Base-by-base conservation (phyloP, 2,113 vertebrate species). In the Reinhardtius hippoglossoides region DNA sequence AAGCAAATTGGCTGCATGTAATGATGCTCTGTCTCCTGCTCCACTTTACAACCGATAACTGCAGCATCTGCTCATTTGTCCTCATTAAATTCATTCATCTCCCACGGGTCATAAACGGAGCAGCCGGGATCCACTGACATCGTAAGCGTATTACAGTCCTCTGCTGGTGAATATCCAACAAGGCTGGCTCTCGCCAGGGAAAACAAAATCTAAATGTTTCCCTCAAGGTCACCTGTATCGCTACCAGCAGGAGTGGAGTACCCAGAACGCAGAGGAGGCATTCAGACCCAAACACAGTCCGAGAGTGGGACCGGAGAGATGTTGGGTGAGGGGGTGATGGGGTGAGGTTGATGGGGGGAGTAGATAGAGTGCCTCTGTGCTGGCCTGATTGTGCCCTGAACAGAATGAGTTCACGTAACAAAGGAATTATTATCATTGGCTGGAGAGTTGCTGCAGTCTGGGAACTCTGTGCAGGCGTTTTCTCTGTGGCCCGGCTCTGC, bases 341-440 rank as follows among this genome's bases (percentile, higher is more conserved):
- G 40, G 60, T 7, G 67, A 35, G 44, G 40, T 31, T 15, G 57
- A 14, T 5, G 59, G 57, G 54, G 58, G 63, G 52, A 26, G 23
- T 16, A 61, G 78, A 86, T 74, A 87, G 81, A 86, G 80, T 48
- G 76, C 65, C 83, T 87, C 74, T 89, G 82, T 90, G 66, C 75
- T 83, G 84, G 73, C 87, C 87, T 90, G 90, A 91, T 90, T 89
- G 80, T 56, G 59, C 83, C 83, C 83, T 91, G 59, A 66, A 72
- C 76, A 91, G 87, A 93, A 91, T 90, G 88, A 87, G 81, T 73
- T 89, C 89, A 80, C 67, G 69, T 65, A 86, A 91, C 90, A 92
- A 93, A 92, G 88, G 87, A 86, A 82, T 93, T 91, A 88, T 92
- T 89, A 89, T 93, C 87, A 81, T 46, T 31, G 61, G 84, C 71